phyloP scores from a whole-genome alignment of 2,888 invertebrate species.

The Mythimna pallens region DNA sequence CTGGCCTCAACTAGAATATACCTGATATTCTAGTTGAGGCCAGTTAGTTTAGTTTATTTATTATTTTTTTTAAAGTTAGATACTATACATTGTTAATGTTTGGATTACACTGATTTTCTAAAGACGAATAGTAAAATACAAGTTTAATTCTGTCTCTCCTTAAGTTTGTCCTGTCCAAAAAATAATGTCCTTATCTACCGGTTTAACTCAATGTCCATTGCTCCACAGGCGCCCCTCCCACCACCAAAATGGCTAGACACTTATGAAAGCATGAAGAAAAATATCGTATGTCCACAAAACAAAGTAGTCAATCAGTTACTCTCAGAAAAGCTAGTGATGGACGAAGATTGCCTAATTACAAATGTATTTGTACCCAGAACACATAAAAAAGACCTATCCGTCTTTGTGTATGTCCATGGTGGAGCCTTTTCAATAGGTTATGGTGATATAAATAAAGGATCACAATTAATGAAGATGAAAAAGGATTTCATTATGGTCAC shows the following conservation, averaged over 20 bases:
- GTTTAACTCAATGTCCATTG: conserved; percentile 8
- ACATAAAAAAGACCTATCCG: conserved; percentile 65
- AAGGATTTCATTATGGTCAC: conserved; percentile 70
- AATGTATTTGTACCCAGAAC: conserved; percentile 81
- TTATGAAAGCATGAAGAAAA: conserved; percentile 65
- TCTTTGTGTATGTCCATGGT: conserved; percentile 72
- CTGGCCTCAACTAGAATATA: no score
- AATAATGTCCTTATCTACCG: not conserved
- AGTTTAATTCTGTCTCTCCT: conserved; percentile 12
- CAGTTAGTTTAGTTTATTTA: no score
- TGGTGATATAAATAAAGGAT: conserved; percentile 57
- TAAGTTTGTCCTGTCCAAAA: not conserved
- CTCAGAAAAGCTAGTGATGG: conserved; percentile 27
- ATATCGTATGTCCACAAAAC: conserved; percentile 69
- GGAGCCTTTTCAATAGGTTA: conserved; percentile 69
- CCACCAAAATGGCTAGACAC: conserved; percentile 67
- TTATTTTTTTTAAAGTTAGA: no score
- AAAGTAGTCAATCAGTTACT: not conserved
- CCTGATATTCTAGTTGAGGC: no score
- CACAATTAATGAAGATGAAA: conserved; percentile 54
- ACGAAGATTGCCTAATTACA: conserved; percentile 80
- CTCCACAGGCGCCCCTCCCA: conserved; percentile 70
- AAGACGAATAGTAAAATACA: not conserved
- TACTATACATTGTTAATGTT: no score
- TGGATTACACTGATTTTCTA: no score